A percentile compares a stretch with the other conserved stretches of the same genome.
These are phyloP conservation scores for Samia ricini DNA, from an alignment of 1,140 invertebrate species.

Conservation along the genomic window DNA sequence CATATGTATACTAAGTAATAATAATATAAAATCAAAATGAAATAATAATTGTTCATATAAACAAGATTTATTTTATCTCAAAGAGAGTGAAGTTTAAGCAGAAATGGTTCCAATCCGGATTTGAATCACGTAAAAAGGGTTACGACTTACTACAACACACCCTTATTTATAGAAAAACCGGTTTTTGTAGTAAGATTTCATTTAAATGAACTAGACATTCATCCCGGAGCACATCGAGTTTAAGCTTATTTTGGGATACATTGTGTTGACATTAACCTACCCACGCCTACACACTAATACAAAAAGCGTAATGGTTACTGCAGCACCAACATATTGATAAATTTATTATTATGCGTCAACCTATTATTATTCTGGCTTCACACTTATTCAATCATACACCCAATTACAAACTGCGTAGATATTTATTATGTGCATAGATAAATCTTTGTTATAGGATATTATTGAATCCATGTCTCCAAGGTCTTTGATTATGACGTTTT, in stretches of 20 bases:
- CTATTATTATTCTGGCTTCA: conserved; percentile 6
- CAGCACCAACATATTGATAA: background rate
- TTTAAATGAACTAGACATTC: conserved; percentile 66
- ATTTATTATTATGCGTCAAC: background rate
- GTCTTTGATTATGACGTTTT: conserved; percentile 2
- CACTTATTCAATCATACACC: background rate
- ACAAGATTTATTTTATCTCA: background rate
- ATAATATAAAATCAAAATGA: no score
- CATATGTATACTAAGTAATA: no score
- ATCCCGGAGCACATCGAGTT: background rate
- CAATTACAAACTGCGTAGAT: background rate
- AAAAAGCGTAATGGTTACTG: background rate
- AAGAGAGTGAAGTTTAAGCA: no score
- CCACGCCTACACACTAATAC: background rate
- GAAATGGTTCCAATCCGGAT: no score
- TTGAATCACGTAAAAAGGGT: conserved; percentile 4
- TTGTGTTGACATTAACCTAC: background rate
- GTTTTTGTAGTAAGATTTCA: background rate
- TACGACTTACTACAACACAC: conserved; percentile 3
- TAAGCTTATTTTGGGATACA: background rate
- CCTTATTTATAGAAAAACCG: conserved; percentile 16
- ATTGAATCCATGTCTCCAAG: conserved; percentile 1
- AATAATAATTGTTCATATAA: no score
- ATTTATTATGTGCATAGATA: background rate
- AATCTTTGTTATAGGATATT: background rate